phyloP scores from a whole-genome alignment of 2,888 invertebrate genomes.

The Helleia helle region DNA sequence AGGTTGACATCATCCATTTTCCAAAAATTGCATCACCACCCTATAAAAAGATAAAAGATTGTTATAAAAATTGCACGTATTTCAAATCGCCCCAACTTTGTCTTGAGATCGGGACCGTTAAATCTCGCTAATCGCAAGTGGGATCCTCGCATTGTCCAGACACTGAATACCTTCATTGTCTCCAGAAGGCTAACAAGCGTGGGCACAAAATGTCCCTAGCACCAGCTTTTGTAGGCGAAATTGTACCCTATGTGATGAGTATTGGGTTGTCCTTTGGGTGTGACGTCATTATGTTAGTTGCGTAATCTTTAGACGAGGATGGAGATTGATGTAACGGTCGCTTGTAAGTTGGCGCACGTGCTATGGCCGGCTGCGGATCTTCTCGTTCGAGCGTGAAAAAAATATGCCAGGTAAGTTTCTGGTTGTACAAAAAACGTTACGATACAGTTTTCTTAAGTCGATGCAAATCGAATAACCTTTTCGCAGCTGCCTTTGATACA shows the following conservation, averaged over 20 bases:
- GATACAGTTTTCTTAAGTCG: too few species aligned
- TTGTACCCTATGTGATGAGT: constrained; percentile 23
- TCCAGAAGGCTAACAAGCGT: constrained; percentile 32
- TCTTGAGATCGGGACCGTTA: constrained; percentile 47
- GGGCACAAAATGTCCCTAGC: constrained; percentile 27
- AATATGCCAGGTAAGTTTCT: constrained; percentile 2
- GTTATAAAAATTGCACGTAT: background rate
- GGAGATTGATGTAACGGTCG: constrained; percentile 68
- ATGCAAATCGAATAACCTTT: background rate
- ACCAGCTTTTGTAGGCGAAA: constrained; percentile 19
- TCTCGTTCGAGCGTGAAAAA: constrained; percentile 14
- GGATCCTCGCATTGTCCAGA: constrained; percentile 52
- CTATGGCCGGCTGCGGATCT: constrained; percentile 48
- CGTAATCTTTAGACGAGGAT: constrained; percentile 44
- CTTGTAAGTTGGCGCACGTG: constrained; percentile 62
- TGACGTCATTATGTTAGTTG: constrained; percentile 28
- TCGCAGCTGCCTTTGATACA: background rate
- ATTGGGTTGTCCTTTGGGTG: constrained; percentile 22
- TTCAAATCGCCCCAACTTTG: constrained; percentile 14
- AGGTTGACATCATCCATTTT: background rate
- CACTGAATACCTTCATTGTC: constrained; percentile 55
- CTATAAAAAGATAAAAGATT: constrained; percentile 1
- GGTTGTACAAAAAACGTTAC: background rate
- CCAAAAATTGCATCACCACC: background rate
- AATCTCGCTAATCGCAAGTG: constrained; percentile 53